Percentiles rank a stretch among this genome's conserved stretches.
phyloP scores from a whole-genome alignment of 2,113 vertebrate genomes.

The Chinchilla lanigera region DNA sequence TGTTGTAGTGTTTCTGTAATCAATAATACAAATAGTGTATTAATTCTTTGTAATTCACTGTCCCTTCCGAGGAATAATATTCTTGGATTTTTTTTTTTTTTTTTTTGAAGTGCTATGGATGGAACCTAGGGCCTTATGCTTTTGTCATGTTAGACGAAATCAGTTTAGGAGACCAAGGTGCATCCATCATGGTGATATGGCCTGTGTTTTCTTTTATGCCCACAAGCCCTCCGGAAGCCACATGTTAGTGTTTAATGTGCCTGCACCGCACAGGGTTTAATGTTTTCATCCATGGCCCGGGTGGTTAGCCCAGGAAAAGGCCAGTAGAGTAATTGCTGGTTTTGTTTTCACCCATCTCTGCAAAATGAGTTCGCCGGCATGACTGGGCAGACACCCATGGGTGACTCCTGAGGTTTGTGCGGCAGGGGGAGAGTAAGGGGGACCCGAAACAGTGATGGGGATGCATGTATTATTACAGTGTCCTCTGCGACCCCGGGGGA shows the following conservation, averaged over 20 bases:
- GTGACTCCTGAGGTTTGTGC: neutral
- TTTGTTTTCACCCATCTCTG: neutral
- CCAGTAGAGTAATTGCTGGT: neutral
- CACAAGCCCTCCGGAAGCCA: conserved; percentile 49
- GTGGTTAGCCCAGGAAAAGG: conserved; percentile 20
- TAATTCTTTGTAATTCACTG: neutral
- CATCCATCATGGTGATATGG: neutral
- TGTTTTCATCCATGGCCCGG: neutral
- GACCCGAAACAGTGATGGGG: neutral
- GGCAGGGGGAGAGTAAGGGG: neutral
- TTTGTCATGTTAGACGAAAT: conserved; percentile 40
- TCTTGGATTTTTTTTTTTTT: neutral
- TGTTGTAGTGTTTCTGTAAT: neutral
- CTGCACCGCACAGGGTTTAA: neutral
- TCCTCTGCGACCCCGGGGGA: neutral
- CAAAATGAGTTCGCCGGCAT: neutral
- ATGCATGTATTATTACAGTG: neutral
- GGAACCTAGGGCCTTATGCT: neutral
- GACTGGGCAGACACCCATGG: neutral
- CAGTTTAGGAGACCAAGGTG: neutral
- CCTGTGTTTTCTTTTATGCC: conserved; percentile 3
- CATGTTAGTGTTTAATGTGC: neutral
- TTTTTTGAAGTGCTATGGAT: neutral
- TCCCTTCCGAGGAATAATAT: neutral
- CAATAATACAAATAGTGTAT: conserved; percentile 30